Percentiles rank a stretch among this genome's conserved stretches.
Evolutionary conservation across 1,140 invertebrate genomes (phyloP).

Genomic region (Anadara kagoshimensis): DNA sequence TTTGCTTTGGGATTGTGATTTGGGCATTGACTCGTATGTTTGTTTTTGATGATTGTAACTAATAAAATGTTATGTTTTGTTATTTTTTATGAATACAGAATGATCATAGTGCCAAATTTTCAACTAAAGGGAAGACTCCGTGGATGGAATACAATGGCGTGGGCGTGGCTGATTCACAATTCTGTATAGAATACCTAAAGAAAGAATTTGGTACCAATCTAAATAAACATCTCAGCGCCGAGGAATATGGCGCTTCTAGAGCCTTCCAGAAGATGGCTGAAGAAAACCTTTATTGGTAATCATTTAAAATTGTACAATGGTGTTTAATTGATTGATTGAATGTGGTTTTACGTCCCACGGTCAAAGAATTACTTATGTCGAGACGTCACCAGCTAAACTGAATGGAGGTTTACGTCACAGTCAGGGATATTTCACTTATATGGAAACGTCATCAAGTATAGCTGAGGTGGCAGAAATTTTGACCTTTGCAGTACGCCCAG

Average conservation of each 20-base stretch:
- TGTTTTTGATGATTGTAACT: too few species aligned
- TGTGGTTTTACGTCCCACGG: neutral
- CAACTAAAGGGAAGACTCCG: conserved; percentile 70
- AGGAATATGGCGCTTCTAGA: conserved; percentile 56
- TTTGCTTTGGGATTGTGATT: too few species aligned
- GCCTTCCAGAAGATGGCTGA: conserved; percentile 71
- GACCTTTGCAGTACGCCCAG: too few species aligned
- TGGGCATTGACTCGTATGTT: too few species aligned
- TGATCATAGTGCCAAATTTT: conserved; percentile 59
- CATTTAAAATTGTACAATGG: conserved; percentile 1
- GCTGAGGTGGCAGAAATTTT: too few species aligned
- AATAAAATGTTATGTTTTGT: neutral
- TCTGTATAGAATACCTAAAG: conserved; percentile 72
- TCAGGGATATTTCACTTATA: too few species aligned
- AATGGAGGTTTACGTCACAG: too few species aligned
- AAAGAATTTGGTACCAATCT: conserved; percentile 58
- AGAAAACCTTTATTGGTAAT: conserved; percentile 73
- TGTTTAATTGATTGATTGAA: too few species aligned
- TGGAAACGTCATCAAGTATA: too few species aligned
- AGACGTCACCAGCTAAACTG: too few species aligned
- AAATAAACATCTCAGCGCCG: conserved; percentile 52
- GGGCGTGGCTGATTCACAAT: conserved; percentile 73
- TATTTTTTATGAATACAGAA: conserved; percentile 46
- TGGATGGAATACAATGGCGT: conserved; percentile 75
- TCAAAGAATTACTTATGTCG: too few species aligned